Percentiles rank a stretch among this genome's conserved stretches.
phyloP scores from a whole-genome alignment of 2,113 vertebrate species.

The Petrocephalus zakoni region DNA sequence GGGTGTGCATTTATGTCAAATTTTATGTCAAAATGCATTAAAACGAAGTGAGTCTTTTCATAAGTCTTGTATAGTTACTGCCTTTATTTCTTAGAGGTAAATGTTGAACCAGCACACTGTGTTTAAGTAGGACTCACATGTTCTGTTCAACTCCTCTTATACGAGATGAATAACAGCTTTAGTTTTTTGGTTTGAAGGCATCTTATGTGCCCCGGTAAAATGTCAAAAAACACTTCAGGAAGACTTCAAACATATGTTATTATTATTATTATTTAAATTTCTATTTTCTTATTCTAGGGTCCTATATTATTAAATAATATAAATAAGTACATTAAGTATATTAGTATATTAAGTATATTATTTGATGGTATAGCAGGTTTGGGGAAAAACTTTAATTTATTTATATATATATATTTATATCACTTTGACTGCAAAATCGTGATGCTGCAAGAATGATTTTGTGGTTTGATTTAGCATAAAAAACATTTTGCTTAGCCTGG shows the following conservation, averaged over 20 bases:
- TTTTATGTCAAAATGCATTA: not conserved
- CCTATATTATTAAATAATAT: too few species aligned
- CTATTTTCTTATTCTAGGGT: too few species aligned
- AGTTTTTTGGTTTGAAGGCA: not conserved
- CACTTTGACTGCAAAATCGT: too few species aligned
- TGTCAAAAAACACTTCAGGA: not conserved
- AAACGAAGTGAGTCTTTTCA: not conserved
- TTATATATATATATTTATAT: too few species aligned
- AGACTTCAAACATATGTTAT: not conserved
- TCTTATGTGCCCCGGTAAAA: not conserved
- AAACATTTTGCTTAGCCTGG: too few species aligned
- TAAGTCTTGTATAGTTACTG: not conserved
- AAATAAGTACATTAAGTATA: too few species aligned
- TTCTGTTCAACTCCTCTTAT: not conserved
- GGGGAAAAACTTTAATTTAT: too few species aligned
- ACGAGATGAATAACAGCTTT: not conserved
- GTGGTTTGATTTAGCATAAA: too few species aligned
- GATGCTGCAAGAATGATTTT: too few species aligned
- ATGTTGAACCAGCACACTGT: not conserved
- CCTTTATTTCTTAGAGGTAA: not conserved
- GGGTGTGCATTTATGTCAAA: not conserved
- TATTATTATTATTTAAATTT: not conserved
- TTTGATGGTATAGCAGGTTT: not conserved
- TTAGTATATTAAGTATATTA: too few species aligned
- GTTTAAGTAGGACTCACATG: not conserved